Percentiles rank a stretch among this genome's conserved stretches.
phyloP scores from a whole-genome alignment of 2,888 invertebrate genomes.

The Cantharis lateralis region DNA sequence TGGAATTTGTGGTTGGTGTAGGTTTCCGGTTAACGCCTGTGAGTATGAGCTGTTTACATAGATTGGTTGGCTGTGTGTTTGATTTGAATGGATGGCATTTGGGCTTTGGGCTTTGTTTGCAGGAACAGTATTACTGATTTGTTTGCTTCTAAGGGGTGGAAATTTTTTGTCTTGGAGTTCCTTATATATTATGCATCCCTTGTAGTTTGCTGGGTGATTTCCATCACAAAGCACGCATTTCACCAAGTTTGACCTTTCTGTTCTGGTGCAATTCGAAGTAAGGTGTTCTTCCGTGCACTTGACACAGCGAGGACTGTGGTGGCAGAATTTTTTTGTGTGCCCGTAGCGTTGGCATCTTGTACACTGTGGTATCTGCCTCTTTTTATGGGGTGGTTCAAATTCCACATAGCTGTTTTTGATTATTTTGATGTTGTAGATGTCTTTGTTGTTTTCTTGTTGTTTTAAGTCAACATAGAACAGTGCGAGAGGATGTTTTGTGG shows the following conservation, averaged over 20 bases:
- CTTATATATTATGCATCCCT: too few relatives aligned
- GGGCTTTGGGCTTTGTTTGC: too few relatives aligned
- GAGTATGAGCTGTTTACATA: too few relatives aligned
- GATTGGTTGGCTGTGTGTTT: too few relatives aligned
- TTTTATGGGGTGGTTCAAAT: slow-evolving; percentile 1
- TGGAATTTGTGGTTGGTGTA: too few relatives aligned
- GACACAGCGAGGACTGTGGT: slow-evolving; percentile 14
- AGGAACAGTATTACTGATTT: neutral
- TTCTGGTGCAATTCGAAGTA: slow-evolving; percentile 11
- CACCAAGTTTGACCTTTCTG: neutral
- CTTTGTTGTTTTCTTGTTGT: too few relatives aligned
- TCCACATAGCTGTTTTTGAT: neutral
- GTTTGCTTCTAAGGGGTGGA: neutral
- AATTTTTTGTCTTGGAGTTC: neutral
- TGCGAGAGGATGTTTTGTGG: slow-evolving; percentile 2
- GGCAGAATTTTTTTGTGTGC: slow-evolving; percentile 5
- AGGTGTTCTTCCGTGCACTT: slow-evolving; percentile 31
- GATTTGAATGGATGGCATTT: too few relatives aligned
- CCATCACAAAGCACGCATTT: neutral
- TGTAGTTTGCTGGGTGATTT: slow-evolving; percentile 19
- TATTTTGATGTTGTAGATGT: slow-evolving; percentile 1
- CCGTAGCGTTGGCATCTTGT: slow-evolving; percentile 12
- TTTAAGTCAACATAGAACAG: slow-evolving; percentile 3
- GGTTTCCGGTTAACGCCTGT: too few relatives aligned
- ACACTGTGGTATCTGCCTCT: slow-evolving; percentile 9